Percentiles rank a stretch among this genome's conserved stretches.
phyloP scores from a whole-genome alignment of 1,140 invertebrate species.

The Nasonia giraulti region DNA sequence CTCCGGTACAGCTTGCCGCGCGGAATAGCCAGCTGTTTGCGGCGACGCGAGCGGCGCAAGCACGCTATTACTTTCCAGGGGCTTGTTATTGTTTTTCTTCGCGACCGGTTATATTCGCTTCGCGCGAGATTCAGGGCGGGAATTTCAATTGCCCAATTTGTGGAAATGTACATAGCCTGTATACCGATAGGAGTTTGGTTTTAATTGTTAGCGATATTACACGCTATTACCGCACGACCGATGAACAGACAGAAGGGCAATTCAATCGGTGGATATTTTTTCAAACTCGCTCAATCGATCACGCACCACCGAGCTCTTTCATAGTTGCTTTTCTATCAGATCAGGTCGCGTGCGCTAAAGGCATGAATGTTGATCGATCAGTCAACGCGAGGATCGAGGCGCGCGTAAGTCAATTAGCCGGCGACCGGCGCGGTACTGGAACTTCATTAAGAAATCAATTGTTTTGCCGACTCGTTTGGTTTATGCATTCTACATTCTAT shows the following conservation, averaged over 20 bases:
- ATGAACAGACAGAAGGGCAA: too few relatives aligned
- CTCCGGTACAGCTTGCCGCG: too few relatives aligned
- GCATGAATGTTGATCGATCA: background rate
- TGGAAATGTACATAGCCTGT: too few relatives aligned
- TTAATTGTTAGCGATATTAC: too few relatives aligned
- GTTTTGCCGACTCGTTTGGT: background rate
- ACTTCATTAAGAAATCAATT: slow-evolving; percentile 27
- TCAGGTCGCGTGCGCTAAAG: background rate
- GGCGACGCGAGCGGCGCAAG: too few relatives aligned
- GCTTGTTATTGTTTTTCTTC: background rate
- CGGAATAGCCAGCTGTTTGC: too few relatives aligned
- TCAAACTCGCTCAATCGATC: background rate
- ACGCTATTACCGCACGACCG: too few relatives aligned
- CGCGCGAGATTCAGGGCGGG: too few relatives aligned
- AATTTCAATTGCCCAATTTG: background rate
- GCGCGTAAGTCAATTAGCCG: slow-evolving; percentile 14
- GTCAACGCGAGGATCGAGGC: background rate
- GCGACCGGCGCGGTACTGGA: background rate
- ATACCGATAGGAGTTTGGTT: too few relatives aligned
- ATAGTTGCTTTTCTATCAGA: background rate
- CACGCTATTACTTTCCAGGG: background rate
- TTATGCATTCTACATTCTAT: too few relatives aligned
- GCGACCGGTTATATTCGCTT: too few relatives aligned
- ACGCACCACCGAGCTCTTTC: background rate
- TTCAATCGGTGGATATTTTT: too few relatives aligned